Conservation (phyloP, 2,113 vertebrate genomes). For the Stigmatopora nigra region DNA sequence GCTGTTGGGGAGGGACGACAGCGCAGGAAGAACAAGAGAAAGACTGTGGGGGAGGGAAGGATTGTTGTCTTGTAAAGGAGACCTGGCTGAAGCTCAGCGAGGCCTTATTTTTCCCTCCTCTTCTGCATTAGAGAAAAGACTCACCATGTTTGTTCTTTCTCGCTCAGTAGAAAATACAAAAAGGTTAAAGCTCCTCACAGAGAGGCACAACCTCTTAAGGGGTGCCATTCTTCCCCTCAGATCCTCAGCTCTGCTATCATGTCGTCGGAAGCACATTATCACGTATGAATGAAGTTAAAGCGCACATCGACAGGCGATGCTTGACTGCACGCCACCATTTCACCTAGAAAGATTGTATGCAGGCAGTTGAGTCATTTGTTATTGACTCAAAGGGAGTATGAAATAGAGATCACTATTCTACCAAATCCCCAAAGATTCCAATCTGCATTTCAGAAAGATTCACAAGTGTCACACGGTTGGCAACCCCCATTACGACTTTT, state of each 20-base stretch:
- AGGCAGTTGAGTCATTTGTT: slow-evolving; percentile 51
- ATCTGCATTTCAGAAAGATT: slow-evolving; percentile 53
- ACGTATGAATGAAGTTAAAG: slow-evolving; percentile 54
- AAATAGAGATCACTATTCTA: slow-evolving; percentile 53
- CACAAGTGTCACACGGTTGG: slow-evolving; percentile 50
- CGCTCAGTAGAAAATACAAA: slow-evolving; percentile 45
- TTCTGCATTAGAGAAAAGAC: slow-evolving; percentile 34
- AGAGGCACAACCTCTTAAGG: slow-evolving; percentile 40
- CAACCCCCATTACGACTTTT: slow-evolving; percentile 46
- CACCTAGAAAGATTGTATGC: slow-evolving; percentile 50
- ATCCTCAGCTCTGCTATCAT: slow-evolving; percentile 38
- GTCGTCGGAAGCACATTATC: slow-evolving; percentile 46
- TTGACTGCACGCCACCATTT: slow-evolving; percentile 45
- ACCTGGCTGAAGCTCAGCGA: slow-evolving; percentile 54
- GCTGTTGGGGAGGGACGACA: slow-evolving; percentile 31
- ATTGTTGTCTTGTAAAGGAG: slow-evolving; percentile 47
- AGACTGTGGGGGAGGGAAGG: slow-evolving; percentile 24
- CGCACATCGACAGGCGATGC: slow-evolving; percentile 42
- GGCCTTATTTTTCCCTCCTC: slow-evolving; percentile 29
- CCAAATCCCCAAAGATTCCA: slow-evolving; percentile 39
- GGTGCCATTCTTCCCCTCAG: slow-evolving; percentile 5
- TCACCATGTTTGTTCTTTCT: slow-evolving; percentile 37
- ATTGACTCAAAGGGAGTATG: slow-evolving; percentile 41
- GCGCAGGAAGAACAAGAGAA: slow-evolving; percentile 34
- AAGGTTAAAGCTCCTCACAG: slow-evolving; percentile 28